Evolutionary conservation across 1,140 invertebrate genomes (phyloP).

Genomic region (Procambarus virginalis): DNA sequence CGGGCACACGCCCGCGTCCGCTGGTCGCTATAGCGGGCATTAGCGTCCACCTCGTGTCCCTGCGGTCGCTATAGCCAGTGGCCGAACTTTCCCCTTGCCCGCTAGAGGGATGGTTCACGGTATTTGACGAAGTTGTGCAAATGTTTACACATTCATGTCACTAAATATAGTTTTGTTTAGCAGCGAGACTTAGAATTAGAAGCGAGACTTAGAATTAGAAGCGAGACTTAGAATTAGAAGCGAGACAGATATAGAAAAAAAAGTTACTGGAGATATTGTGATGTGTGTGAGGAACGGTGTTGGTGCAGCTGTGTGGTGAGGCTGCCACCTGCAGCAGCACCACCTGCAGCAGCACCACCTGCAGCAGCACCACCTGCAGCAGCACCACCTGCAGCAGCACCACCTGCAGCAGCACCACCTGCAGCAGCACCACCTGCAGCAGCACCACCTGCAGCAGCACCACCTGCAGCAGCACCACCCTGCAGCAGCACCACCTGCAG

Average conservation of each 20-base stretch:
- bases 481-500: not conserved
- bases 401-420: not conserved
- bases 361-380: not conserved
- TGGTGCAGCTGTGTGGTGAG: not conserved
- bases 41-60: not conserved
- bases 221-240: not conserved
- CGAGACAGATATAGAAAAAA: not conserved
- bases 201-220: not conserved
- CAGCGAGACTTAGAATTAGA: not conserved
- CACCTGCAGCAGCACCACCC: too few relatives aligned
- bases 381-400: not conserved
- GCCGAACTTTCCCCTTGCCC: not conserved
- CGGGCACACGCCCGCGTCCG: not conserved
- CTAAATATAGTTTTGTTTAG: not conserved
- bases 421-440: not conserved
- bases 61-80: not conserved
- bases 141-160: not conserved
- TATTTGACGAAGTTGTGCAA: not conserved
- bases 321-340: not conserved
- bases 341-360: not conserved
- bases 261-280: conserved; percentile 10
- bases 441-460: not conserved
- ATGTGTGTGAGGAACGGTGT: conserved; percentile 7
- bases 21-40: not conserved
- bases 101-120: not conserved